Percentiles rank a stretch among this genome's conserved stretches.
Evolutionary conservation across 1,140 invertebrate genomes (phyloP).

Genomic region (Heliothis subflexa): DNA sequence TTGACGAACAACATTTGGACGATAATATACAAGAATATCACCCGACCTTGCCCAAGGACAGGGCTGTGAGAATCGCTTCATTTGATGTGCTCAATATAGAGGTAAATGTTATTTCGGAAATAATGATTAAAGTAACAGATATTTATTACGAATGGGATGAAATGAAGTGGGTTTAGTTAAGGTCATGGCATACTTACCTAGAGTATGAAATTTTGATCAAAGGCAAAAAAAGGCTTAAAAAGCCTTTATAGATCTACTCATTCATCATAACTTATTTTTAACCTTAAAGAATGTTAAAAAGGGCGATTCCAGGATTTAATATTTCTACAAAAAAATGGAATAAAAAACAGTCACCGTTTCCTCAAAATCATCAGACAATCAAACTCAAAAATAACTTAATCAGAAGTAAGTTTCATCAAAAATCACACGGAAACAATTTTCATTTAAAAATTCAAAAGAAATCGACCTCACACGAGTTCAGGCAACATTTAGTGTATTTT

Average conservation of each 20-base stretch:
- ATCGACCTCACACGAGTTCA: background rate
- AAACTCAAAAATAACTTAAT: constrained; percentile 17
- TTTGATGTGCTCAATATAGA: background rate
- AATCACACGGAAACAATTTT: background rate
- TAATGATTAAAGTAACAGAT: background rate
- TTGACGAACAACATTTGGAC: constrained; percentile 8
- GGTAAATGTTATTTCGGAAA: constrained; percentile 5
- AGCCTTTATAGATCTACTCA: no score
- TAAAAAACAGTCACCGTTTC: background rate
- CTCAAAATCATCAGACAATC: background rate
- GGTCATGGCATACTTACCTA: no score
- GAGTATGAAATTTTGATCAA: no score
- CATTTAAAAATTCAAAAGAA: background rate
- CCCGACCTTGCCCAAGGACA: background rate
- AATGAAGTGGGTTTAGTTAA: background rate
- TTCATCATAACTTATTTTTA: no score
- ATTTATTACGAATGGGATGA: background rate
- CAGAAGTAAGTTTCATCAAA: constrained; percentile 2
- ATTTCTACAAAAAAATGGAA: background rate
- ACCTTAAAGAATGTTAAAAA: no score
- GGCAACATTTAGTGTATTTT: constrained; percentile 1
- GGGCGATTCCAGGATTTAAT: no score
- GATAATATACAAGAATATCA: constrained; percentile 8
- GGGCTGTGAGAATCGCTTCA: background rate
- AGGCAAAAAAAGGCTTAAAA: no score